Evolutionary conservation across 1,140 invertebrate species (phyloP).

Genomic region (Diabrotica virgifera): DNA sequence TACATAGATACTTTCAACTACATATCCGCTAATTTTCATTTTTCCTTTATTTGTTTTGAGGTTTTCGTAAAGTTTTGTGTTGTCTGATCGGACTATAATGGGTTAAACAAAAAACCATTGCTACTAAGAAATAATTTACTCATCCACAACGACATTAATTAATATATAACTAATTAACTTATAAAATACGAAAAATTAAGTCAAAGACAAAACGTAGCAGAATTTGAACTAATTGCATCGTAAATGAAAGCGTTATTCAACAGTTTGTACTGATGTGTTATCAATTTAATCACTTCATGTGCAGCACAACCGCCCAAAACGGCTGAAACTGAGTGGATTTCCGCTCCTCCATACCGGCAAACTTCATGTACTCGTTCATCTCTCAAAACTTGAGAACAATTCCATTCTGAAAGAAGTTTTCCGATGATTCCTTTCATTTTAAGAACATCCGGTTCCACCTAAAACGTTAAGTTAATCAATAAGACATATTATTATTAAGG

Average conservation of each 20-base stretch:
- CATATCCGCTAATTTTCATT: too few relatives aligned
- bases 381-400: conserved; percentile 68
- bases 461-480: conserved; percentile 45
- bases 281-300: conserved; percentile 96
- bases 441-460: conserved; percentile 55
- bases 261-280: conserved; percentile 95
- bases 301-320: conserved; percentile 90
- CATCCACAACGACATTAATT: background rate
- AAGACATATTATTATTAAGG: too few relatives aligned
- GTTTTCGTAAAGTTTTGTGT: too few relatives aligned
- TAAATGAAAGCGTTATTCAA: conserved; percentile 95
- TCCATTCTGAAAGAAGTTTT: conserved; percentile 81
- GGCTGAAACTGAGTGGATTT: conserved; percentile 93
- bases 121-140: too few relatives aligned
- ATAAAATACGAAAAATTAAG: background rate
- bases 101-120: too few relatives aligned
- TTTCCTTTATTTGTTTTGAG: too few relatives aligned
- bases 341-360: conserved; percentile 88
- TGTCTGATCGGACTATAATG: too few relatives aligned
- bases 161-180: background rate
- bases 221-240: conserved; percentile 87
- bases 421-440: conserved; percentile 43
- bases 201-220: conserved; percentile 61
- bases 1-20: too few relatives aligned
- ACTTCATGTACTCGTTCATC: conserved; percentile 96